Base-by-base conservation (phyloP, 2,113 vertebrate species). In the Parus major region DNA sequence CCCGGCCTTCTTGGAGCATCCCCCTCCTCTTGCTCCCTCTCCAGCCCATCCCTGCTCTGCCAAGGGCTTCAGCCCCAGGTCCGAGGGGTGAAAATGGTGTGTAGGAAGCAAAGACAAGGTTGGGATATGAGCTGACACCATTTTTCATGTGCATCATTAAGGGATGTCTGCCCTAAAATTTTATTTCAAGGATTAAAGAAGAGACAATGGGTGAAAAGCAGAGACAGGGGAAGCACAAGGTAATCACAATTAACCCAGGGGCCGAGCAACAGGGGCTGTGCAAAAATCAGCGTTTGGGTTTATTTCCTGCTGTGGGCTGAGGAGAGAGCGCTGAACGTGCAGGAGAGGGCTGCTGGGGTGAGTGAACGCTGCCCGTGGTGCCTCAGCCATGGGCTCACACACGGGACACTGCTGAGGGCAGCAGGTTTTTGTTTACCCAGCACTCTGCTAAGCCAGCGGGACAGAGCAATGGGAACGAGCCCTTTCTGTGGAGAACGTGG, bases 141-240 rank as follows among this genome's bases (percentile, higher is more conserved):
- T 29, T 69, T 36, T 24, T 50, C 25, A 35, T 2, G 15, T 12
- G 12, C 0, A 0, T 9, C 20, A 19, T 60, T 29, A 39, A 64
- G 76, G 33, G 39, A 15, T 2, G 1, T 55, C 44, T 69, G 49
- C 36, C 50, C 41, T 31, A 13, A 73, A 70, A 27, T 22, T 20
- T 9, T 15, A 15, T 39, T 73, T 21, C 17, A 31, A 56, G 41
- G 56, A 14, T 39, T 61, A 49, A 64, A 83, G 46, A 27, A 68
- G 41, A 86, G 61, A 18, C 42, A 35, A 21, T 5, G 6, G 28
- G 49, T 77, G 53, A 41, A 46, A 59, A 88, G 41, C 59, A n/a
- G 57, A 47, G 52, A 42, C 11, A 3, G 52, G 50, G 69, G 86
- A 19, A 76, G 63, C 24, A 9, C 42, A 3, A 44, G 2, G 5